Conservation (phyloP, 1,140 invertebrate genomes). For the Parasteatoda tepidariorum region DNA sequence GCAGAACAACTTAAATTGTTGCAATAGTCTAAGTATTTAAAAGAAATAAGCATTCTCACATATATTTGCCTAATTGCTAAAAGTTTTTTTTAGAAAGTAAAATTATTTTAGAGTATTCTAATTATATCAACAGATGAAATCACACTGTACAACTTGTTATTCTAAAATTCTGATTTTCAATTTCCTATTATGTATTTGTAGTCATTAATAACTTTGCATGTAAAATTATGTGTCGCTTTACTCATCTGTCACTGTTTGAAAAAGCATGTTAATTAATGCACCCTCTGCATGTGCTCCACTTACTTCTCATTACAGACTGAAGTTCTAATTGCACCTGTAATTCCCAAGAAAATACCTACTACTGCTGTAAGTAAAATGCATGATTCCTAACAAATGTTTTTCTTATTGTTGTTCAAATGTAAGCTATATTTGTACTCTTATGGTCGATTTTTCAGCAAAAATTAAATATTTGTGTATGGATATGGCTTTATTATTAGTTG, state of each 20-base stretch:
- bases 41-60: too few species aligned
- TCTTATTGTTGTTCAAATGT: neutral
- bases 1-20: too few species aligned
- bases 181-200: too few species aligned
- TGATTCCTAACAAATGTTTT: neutral
- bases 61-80: too few species aligned
- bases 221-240: neutral
- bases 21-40: too few species aligned
- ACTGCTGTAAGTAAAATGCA: constrained; percentile 30
- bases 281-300: constrained; percentile 10
- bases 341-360: constrained; percentile 33
- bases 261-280: neutral
- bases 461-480: neutral
- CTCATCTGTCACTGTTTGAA: neutral
- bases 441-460: neutral
- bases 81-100: too few species aligned
- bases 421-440: constrained; percentile 1
- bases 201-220: too few species aligned
- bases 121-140: too few species aligned
- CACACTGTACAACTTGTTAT: too few species aligned
- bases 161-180: neutral
- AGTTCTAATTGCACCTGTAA: constrained; percentile 11
- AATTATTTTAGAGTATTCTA: too few species aligned
- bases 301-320: constrained; percentile 46
- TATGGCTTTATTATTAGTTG: neutral